A percentile compares a stretch with the other conserved stretches of the same genome.
Evolutionary conservation across 1,140 invertebrate species (phyloP).

Genomic region (Ostrea edulis): DNA sequence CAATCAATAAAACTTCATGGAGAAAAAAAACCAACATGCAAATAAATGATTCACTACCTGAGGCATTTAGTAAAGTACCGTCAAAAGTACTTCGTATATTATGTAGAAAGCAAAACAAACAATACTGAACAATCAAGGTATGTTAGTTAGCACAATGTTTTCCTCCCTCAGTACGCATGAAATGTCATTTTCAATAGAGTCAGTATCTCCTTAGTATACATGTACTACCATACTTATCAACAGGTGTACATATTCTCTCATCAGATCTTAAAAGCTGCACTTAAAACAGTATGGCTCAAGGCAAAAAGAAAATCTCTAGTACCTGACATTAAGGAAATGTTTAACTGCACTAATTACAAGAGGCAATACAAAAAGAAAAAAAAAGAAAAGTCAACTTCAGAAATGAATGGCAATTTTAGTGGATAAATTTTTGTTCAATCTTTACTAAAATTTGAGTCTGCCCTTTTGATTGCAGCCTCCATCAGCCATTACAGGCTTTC

Average conservation of each 20-base stretch:
- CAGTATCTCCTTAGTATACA: neutral
- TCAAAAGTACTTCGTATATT: neutral
- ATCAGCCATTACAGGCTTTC: neutral
- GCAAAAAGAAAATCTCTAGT: neutral
- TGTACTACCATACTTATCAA: neutral
- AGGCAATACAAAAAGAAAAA: neutral
- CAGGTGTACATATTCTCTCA: neutral
- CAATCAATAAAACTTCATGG: too few relatives aligned
- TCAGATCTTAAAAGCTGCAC: neutral
- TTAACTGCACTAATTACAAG: constrained; percentile 30
- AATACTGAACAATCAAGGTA: neutral
- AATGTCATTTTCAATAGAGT: neutral
- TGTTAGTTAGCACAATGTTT: neutral
- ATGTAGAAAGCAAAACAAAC: neutral
- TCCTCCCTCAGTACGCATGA: neutral
- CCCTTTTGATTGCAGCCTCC: neutral
- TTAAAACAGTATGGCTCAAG: neutral
- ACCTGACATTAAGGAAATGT: constrained; percentile 16
- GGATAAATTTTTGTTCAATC: neutral
- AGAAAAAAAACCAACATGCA: too few relatives aligned
- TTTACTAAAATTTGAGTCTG: neutral
- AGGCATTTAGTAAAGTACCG: neutral
- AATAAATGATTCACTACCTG: too few relatives aligned
- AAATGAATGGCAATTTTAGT: neutral
- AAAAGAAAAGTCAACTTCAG: neutral